Evolutionary conservation across 2,113 vertebrate species (phyloP), one percentile per base, ranked within the genome.

Genomic region (Orientallactaga bullata): DNA sequence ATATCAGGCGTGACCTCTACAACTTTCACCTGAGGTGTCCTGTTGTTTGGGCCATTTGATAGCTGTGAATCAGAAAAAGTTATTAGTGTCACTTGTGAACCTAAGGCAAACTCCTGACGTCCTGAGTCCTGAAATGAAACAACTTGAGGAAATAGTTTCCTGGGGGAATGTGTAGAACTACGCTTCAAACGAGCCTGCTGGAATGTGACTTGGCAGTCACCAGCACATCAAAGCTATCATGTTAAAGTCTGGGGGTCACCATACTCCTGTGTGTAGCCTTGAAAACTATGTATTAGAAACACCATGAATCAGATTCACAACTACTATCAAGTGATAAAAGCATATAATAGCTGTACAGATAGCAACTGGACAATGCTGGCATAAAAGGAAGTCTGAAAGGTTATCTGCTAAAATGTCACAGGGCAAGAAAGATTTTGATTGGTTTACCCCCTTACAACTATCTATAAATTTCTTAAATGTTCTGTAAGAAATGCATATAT

Each of bases 1-100:
- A 98, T 61, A 21, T 98, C 98, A 2, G 98, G 98, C 92, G 98
- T 98, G 96, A 98, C 98, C 88, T 98, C 98, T 60, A 98, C 97
- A 24, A 98, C 97, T 97, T 98, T 98, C 94, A 98, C 96, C 90
- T 98, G 98, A 89, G 98, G 95, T 0, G 96, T 82, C 32, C 90
- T 95, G 68, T 51, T 98, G 95, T 95, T 82, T 39, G 97, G 85
- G 94, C 95, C 90, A 86, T 85, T 96, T 74, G 95, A 93, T 82
- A 98, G 85, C 98, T 98, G 72, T 66, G 93, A 72, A 96, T 95
- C 78, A 97, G 90, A 97, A 81, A 79, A 88, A 63, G 77, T 68
- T 88, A 42, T 97, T 89, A 94, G 93, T 68, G 71, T 13, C 69
- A 60, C 12, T 80, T 93, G 13, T 77, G 63, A 73, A 73, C 32